Percentiles rank a stretch among this genome's conserved stretches.
These are phyloP conservation scores for Eolophus roseicapilla DNA, from an alignment of 2,113 vertebrate genomes.

Conservation along the genomic window DNA sequence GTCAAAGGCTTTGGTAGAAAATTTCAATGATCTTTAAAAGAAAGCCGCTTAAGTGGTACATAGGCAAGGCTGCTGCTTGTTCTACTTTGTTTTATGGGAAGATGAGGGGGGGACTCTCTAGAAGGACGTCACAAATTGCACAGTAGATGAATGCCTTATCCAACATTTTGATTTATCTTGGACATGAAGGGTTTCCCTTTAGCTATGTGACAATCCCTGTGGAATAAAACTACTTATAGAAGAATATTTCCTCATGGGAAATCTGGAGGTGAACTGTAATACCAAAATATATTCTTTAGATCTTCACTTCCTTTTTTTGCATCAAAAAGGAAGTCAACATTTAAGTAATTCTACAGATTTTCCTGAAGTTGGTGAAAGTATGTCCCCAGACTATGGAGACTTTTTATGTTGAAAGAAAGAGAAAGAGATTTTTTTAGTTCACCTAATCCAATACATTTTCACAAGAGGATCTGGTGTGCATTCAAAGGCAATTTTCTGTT, in stretches of 20 bases:
- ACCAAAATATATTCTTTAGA: background rate
- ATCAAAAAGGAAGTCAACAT: background rate
- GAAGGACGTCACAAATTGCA: background rate
- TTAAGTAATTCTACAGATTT: background rate
- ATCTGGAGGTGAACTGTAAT: background rate
- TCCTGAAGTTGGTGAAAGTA: background rate
- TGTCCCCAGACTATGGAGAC: background rate
- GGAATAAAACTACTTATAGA: background rate
- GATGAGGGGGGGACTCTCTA: background rate
- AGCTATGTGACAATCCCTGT: background rate
- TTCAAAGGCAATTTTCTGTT: background rate
- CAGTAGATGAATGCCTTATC: background rate
- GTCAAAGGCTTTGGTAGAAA: constrained; percentile 3
- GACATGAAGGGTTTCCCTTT: background rate
- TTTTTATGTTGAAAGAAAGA: background rate
- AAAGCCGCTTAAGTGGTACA: background rate
- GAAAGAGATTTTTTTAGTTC: background rate
- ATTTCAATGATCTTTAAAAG: background rate
- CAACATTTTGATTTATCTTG: background rate
- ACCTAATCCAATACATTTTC: background rate
- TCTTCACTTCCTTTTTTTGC: background rate
- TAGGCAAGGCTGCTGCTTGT: background rate
- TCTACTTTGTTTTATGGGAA: background rate
- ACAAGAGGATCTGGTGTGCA: background rate
- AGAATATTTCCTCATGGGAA: background rate